phyloP scores from a whole-genome alignment of 2,888 invertebrate species.

The Chironomus riparius region DNA sequence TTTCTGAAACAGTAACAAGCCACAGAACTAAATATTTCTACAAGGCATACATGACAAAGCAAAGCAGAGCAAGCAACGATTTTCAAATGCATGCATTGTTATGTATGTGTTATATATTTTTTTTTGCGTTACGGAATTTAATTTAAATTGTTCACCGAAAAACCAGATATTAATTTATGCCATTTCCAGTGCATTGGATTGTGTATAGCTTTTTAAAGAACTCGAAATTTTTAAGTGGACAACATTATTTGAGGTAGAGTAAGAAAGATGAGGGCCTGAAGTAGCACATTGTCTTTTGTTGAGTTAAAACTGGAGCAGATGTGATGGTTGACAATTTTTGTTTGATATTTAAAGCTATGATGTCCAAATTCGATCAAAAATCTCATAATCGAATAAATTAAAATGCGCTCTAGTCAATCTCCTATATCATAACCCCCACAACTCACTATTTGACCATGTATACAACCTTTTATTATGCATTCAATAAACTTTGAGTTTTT shows the following conservation, averaged over 20 bases:
- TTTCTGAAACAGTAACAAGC: constrained; percentile 3
- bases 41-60: constrained; percentile 1
- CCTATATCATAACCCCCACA: too few relatives aligned
- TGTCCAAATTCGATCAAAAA: too few relatives aligned
- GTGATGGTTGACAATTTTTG: too few relatives aligned
- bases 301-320: too few relatives aligned
- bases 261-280: too few relatives aligned
- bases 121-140: constrained; percentile 14
- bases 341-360: too few relatives aligned
- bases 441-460: neutral
- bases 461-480: constrained; percentile 13
- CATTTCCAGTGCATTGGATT: neutral
- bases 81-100: neutral
- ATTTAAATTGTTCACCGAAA: constrained; percentile 4
- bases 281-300: too few relatives aligned
- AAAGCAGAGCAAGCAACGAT: too few relatives aligned
- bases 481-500: constrained; percentile 14
- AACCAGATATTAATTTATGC: constrained; percentile 26
- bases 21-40: constrained; percentile 22
- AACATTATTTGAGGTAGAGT: too few relatives aligned
- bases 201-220: neutral
- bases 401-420: too few relatives aligned
- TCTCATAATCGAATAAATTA: too few relatives aligned
- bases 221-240: neutral
- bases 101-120: neutral